Evolutionary conservation across 2,113 vertebrate species (phyloP).

Genomic region (Seriola rivoliana): DNA sequence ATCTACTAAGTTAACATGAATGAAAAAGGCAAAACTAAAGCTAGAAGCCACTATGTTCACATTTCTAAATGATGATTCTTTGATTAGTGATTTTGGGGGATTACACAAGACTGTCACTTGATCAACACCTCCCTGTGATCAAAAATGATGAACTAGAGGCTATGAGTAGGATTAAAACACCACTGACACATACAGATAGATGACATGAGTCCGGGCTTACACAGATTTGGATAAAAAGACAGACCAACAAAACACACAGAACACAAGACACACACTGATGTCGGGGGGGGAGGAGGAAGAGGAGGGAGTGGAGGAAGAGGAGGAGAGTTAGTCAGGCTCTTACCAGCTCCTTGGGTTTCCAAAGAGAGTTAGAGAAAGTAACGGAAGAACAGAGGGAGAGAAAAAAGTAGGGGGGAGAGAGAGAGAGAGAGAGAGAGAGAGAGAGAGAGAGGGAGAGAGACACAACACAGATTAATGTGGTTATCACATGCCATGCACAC

Average conservation of each 20-base stretch:
- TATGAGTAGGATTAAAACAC: slow-evolving; percentile 54
- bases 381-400: slow-evolving; percentile 71
- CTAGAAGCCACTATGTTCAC: slow-evolving; percentile 26
- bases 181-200: slow-evolving; percentile 38
- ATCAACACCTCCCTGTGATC: slow-evolving; percentile 55
- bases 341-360: slow-evolving; percentile 97
- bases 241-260: slow-evolving; percentile 47
- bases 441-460: slow-evolving; percentile 73
- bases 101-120: slow-evolving; percentile 33
- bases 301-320: slow-evolving; percentile 52
- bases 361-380: slow-evolving; percentile 84
- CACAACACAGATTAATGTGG: slow-evolving; percentile 89
- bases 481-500: slow-evolving; percentile 92
- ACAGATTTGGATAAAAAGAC: slow-evolving; percentile 23
- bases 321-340: slow-evolving; percentile 84
- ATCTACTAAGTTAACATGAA: slow-evolving; percentile 38
- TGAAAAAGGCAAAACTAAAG: slow-evolving; percentile 37
- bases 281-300: slow-evolving; percentile 32
- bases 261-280: slow-evolving; percentile 58
- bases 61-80: slow-evolving; percentile 56
- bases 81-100: slow-evolving; percentile 66
- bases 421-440: slow-evolving; percentile 66
- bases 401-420: slow-evolving; percentile 62
- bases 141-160: slow-evolving; percentile 34
- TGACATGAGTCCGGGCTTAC: slow-evolving; percentile 27